Conservation (phyloP, 2,888 invertebrate genomes). For the Anticlea derivata region DNA sequence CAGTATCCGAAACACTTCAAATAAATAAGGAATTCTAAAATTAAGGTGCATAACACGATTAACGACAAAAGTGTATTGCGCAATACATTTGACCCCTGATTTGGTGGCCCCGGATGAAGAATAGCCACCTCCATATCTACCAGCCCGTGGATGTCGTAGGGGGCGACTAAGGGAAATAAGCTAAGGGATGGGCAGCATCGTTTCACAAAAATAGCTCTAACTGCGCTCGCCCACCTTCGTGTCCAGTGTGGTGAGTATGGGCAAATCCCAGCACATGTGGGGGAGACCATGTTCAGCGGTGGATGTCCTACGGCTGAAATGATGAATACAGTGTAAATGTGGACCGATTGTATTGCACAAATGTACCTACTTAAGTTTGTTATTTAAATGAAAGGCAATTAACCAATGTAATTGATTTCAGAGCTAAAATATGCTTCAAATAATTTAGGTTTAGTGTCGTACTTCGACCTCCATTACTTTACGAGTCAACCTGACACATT, state of each 20-base stretch:
- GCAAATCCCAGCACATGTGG: too few species aligned
- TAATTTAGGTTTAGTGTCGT: conserved; percentile 1
- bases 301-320: too few species aligned
- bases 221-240: too few species aligned
- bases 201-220: too few species aligned
- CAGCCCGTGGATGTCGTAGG: too few species aligned
- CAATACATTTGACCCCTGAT: not conserved
- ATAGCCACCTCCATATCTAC: too few species aligned
- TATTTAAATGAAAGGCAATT: conserved; percentile 1
- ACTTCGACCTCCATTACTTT: conserved; percentile 9
- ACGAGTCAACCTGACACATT: conserved; percentile 8
- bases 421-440: conserved; percentile 10
- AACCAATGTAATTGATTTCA: conserved; percentile 5
- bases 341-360: not conserved
- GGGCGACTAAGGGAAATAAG: too few species aligned
- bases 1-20: not conserved
- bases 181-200: too few species aligned
- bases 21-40: conserved; percentile 8
- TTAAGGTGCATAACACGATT: not conserved
- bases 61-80: not conserved
- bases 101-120: too few species aligned
- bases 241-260: too few species aligned
- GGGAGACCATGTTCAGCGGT: too few species aligned
- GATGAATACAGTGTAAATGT: not conserved
- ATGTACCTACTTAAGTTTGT: not conserved